Evolutionary conservation across 2,797 vertebrate species (phyloP), one percentile per base, ranked within the genome.

Genomic region (Lepus oiostolus): DNA sequence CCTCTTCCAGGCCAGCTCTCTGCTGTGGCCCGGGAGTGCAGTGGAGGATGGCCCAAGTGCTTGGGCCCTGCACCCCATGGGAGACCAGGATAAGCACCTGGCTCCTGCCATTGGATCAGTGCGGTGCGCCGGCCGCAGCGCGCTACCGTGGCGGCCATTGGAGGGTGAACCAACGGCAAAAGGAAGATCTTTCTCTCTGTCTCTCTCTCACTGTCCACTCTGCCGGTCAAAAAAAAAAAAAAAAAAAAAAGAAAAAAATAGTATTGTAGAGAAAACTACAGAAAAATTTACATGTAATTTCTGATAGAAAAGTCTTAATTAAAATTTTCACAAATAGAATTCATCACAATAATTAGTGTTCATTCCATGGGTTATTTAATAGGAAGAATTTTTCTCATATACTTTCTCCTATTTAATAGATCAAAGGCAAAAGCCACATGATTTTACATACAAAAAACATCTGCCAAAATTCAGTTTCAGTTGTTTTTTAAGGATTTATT

Each of bases 321-420:
- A 50, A 47, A 50, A 79, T 63, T 72, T 85, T 80, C 38, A 77
- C 28, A 67, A n/a, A 72, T 86, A 63, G 58, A 86, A 86, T 86
- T 71, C 2, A 63, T 62, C 17, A 80, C 63, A 79, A 62, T 92
- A 35, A 85, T 17, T 35, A 77, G 14, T 22, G 21, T 58, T 92
- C 22, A 47, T 70, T 6, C 50, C 74, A 62, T 35, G 72, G 65
- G 13, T 91, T 85, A 63, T n/a, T 85, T 76, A n/a, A 50, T 42
- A 42, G 22, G 58, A 4, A 17, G 63, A 79, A 42, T 92, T 85
- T n/a, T 54, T 60, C 47, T 38, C 24, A 30, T 63, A 38, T 35
- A 30, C 10, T 50, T 52, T 50, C 17, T 62, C 63, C 26, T 17
- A 35, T 42, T 71, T 71, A 62, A 10, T 80, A 80, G 70, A 26